A percentile compares a stretch with the other conserved stretches of the same genome.
phyloP scores from a whole-genome alignment of 2,888 invertebrate species.

The Stenodera caucasica region DNA sequence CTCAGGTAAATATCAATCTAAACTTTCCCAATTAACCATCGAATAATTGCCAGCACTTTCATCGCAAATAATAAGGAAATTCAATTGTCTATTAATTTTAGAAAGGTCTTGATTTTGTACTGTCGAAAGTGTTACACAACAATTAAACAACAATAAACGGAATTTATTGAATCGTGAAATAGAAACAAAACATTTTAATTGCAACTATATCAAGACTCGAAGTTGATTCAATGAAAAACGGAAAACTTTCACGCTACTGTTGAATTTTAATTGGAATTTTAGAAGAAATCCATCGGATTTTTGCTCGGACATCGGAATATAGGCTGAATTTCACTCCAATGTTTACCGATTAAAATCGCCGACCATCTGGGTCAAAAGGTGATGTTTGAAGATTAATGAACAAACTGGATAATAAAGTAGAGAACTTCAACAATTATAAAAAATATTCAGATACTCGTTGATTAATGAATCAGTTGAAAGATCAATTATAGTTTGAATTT shows the following conservation, averaged over 20 bases:
- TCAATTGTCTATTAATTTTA: neutral
- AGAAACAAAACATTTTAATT: neutral
- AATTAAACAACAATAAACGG: neutral
- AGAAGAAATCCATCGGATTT: too few species aligned
- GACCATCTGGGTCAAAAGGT: neutral
- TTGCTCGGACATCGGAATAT: neutral
- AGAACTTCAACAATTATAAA: too few species aligned
- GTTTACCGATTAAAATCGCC: neutral
- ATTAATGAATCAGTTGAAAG: too few species aligned
- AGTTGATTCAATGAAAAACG: too few species aligned
- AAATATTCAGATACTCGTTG: too few species aligned
- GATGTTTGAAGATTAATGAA: neutral
- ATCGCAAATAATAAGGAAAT: neutral
- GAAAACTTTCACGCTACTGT: neutral
- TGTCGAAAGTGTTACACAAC: neutral
- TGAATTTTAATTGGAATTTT: too few species aligned
- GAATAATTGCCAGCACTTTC: too few species aligned
- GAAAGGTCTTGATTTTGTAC: neutral
- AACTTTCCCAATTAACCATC: neutral
- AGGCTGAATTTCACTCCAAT: neutral
- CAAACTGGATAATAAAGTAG: neutral
- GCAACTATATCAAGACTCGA: too few species aligned
- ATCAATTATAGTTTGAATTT: too few species aligned
- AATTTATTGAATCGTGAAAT: neutral
- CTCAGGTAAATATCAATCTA: conserved; percentile 69